Percentiles rank a stretch among this genome's conserved stretches.
phyloP scores from a whole-genome alignment of 1,140 invertebrate species.

The Drosophila ercepeae region DNA sequence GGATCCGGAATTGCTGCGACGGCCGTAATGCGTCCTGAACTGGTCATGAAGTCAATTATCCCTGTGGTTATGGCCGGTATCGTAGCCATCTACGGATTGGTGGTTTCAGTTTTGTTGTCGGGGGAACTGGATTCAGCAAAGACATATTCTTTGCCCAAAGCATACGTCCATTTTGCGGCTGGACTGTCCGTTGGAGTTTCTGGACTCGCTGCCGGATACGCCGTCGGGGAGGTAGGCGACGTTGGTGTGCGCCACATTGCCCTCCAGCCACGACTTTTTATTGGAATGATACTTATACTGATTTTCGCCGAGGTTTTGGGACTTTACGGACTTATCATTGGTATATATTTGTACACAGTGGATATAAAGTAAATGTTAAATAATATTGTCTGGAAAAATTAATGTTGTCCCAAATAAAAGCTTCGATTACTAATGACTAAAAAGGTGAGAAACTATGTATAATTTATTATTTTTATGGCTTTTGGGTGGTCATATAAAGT shows the following conservation, averaged over 20 bases:
- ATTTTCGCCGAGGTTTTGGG: conserved; percentile 98
- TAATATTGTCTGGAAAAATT: too few species aligned
- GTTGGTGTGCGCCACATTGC: conserved; percentile 96
- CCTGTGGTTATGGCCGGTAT: conserved; percentile 71
- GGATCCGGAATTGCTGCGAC: conserved; percentile 61
- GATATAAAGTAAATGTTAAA: conserved; percentile 10
- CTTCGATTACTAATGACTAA: too few species aligned
- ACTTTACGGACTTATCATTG: conserved; percentile 97
- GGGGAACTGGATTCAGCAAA: conserved; percentile 84
- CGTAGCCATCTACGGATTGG: conserved; percentile 93
- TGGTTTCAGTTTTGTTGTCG: conserved; percentile 95
- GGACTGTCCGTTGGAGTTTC: conserved; percentile 95
- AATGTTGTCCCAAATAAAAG: neutral
- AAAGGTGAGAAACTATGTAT: too few species aligned
- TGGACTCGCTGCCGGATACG: conserved; percentile 95
- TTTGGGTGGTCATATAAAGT: too few species aligned
- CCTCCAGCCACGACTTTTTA: conserved; percentile 95
- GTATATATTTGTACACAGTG: conserved; percentile 94
- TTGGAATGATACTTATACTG: conserved; percentile 97
- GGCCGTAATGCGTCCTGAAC: conserved; percentile 66
- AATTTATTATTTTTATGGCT: too few species aligned
- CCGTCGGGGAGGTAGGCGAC: conserved; percentile 96
- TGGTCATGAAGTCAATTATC: conserved; percentile 75
- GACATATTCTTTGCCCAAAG: conserved; percentile 87
- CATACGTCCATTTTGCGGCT: conserved; percentile 94